Base-by-base conservation (phyloP, 2,888 invertebrate genomes). In the Sinopyrophorus schimmeli region DNA sequence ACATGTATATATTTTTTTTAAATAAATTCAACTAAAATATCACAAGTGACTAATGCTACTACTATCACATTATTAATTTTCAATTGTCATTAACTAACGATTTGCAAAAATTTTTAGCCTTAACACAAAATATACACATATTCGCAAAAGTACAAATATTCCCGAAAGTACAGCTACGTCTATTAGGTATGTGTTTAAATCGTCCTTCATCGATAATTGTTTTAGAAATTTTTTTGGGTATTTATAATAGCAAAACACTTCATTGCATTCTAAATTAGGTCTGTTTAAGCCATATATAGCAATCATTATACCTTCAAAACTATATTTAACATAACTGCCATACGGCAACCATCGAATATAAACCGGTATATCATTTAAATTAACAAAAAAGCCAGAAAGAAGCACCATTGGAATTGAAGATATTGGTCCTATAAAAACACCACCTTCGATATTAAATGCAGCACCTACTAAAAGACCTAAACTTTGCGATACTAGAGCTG, bases 311-410 rank as follows among this genome's bases (percentile, higher is more conserved):
- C 94, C 95, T 75, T 96, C 95, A 73, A 95, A 94, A 18, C 92
- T 90, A 68, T 94, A 95, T 46, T 89, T 82, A 38, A 94, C 86
- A 72, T 93, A 96, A 61, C 93, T 94, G 16, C 90, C 77, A 71
- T 94, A 94, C 1, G 93, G 87, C 11, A 95, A 76, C 89, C 94
- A 93, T 63, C 85, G 86, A 37, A 96, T 77, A 70, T 94, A 95
- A 41, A 80, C 79, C 2, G 95, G 95, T 68, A 95, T 90, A 24
- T 92, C 92, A 70, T 89, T 86, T 72, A 94, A 87, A 71, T 90
- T 92, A 32, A 94, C 91, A 74, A 95, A 95, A 79, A 95, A 95
- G 4, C 95, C 95, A 18, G 92, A 92, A 76, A 95, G 95, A 17
- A 95, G 79, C 31, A 95, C 86, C 43, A 94, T 86, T 6, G 95